Evolutionary conservation across 2,888 invertebrate species (phyloP).

Genomic region (Lasioglossum pauxillum): DNA sequence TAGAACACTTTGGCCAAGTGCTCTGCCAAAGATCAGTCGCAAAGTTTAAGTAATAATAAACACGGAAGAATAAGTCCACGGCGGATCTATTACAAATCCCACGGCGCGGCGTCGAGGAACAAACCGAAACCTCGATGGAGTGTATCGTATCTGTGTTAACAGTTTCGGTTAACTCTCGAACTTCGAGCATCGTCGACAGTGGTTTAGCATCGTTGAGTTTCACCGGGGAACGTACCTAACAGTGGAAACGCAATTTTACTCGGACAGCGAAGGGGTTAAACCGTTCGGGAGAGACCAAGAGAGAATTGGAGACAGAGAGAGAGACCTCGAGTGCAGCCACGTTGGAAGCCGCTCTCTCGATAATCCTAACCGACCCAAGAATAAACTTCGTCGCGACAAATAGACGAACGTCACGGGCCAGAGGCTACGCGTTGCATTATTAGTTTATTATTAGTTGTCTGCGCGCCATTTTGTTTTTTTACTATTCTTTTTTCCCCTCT

Average conservation of each 20-base stretch:
- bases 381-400: slow-evolving; percentile 34
- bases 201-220: neutral
- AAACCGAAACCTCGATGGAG: neutral
- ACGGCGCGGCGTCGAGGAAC: neutral
- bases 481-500: neutral
- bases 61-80: neutral
- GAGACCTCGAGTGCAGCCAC: slow-evolving; percentile 2
- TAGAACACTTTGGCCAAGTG: neutral
- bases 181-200: neutral
- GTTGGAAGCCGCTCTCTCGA: slow-evolving; percentile 15
- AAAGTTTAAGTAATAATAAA: neutral
- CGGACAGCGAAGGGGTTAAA: neutral
- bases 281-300: neutral
- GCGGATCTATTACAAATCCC: neutral
- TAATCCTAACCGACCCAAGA: slow-evolving; percentile 30
- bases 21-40: neutral
- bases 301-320: neutral
- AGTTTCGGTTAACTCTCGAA: neutral
- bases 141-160: neutral
- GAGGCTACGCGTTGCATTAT: slow-evolving; percentile 47
- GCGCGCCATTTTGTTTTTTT: slow-evolving; percentile 21
- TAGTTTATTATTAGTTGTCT: slow-evolving; percentile 56
- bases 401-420: slow-evolving; percentile 18
- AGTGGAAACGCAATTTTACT: neutral
- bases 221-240: neutral